phyloP scores from a whole-genome alignment of 1,140 invertebrate species.

The Sesamia nonagrioides region DNA sequence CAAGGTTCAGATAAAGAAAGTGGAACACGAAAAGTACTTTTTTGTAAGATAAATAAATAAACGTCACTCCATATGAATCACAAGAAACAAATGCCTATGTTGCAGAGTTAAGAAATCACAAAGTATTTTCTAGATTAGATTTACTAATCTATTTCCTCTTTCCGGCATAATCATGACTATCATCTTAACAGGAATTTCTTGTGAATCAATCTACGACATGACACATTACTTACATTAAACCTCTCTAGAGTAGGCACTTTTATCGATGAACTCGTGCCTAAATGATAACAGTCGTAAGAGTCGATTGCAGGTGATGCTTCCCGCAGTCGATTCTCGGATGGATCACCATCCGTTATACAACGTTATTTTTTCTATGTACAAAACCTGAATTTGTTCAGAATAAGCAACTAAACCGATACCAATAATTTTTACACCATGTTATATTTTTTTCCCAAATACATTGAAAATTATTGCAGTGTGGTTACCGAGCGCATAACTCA shows the following conservation, averaged over 20 bases:
- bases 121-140: constrained; percentile 12
- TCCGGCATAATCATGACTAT: neutral
- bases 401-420: too few species aligned
- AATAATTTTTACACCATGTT: too few species aligned
- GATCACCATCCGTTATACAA: too few species aligned
- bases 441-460: too few species aligned
- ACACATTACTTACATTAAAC: constrained; percentile 1
- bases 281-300: too few species aligned
- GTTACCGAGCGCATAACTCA: too few species aligned
- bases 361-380: too few species aligned
- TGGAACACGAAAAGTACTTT: constrained; percentile 14
- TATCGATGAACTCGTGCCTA: too few species aligned
- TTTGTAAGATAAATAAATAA: neutral
- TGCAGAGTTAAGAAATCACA: constrained; percentile 14
- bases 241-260: neutral
- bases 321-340: too few species aligned
- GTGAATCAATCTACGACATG: constrained; percentile 28
- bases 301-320: too few species aligned
- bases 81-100: neutral
- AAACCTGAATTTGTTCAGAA: too few species aligned
- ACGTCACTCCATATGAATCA: constrained; percentile 25
- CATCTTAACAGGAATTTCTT: constrained; percentile 25
- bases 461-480: too few species aligned
- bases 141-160: constrained; percentile 38
- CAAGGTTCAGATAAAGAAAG: constrained; percentile 27